phyloP scores from a whole-genome alignment of 2,113 vertebrate species.

The Nicator chloris region DNA sequence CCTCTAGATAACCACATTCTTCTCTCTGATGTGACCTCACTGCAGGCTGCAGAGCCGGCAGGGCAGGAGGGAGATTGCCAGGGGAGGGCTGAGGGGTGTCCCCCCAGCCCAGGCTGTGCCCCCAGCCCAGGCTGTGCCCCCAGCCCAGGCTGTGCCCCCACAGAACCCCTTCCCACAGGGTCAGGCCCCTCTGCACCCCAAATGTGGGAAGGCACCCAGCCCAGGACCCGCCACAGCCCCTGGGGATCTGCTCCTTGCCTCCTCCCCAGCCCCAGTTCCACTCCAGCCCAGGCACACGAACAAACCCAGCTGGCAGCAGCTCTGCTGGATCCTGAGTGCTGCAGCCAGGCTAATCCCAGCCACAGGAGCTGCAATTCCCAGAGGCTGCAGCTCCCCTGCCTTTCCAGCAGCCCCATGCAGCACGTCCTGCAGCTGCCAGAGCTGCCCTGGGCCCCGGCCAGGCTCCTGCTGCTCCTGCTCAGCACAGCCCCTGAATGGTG shows the following conservation, averaged over 20 bases:
- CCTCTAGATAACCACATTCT: neutral
- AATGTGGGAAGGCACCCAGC: neutral
- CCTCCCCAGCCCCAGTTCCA: neutral
- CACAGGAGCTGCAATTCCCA: neutral
- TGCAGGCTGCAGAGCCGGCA: neutral
- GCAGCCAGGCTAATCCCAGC: neutral
- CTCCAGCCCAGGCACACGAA: neutral
- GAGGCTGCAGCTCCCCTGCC: neutral
- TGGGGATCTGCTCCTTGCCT: neutral
- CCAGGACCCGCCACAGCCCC: rapidly evolving
- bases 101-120: neutral
- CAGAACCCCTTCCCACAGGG: neutral
- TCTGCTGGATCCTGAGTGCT: rapidly evolving
- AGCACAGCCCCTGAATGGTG: neutral
- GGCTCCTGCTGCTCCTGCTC: neutral
- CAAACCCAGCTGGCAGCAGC: neutral
- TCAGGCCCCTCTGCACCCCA: neutral
- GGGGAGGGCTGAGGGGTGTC: neutral
- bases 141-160: neutral
- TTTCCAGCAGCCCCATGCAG: rapidly evolving
- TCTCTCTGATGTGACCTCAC: neutral
- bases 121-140: too few species aligned
- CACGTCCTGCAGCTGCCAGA: neutral
- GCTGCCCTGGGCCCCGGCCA: neutral
- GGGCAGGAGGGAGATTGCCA: neutral